These are phyloP conservation scores for Folsomia candida DNA, from an alignment of 2,888 invertebrate species.

Conservation along the genomic window DNA sequence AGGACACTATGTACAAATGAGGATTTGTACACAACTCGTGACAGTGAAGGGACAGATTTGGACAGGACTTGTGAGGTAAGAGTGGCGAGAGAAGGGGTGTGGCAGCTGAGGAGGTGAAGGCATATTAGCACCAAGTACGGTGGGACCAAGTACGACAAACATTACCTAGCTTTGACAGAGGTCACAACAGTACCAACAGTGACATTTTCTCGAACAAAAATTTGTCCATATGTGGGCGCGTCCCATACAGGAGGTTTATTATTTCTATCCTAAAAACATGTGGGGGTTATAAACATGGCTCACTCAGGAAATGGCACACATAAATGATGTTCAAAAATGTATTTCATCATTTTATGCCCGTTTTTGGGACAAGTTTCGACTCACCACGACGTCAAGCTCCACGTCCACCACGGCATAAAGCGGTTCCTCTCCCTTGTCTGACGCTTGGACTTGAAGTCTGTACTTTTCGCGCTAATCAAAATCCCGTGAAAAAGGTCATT, in stretches of 20 bases:
- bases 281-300: too few relatives aligned
- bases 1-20: too few relatives aligned
- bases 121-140: background rate
- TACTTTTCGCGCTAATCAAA: constrained; percentile 84
- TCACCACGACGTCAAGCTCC: constrained; percentile 96
- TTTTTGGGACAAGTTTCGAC: too few relatives aligned
- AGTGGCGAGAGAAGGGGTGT: constrained; percentile 52
- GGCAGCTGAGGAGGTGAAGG: constrained; percentile 28
- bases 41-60: too few relatives aligned
- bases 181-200: constrained; percentile 98
- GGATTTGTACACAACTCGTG: too few relatives aligned
- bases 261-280: too few relatives aligned
- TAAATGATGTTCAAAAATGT: constrained; percentile 18
- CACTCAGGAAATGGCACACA: too few relatives aligned
- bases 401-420: constrained; percentile 94
- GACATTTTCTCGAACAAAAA: constrained; percentile 97
- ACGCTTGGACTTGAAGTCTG: constrained; percentile 92
- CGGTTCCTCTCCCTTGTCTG: constrained; percentile 82
- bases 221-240: constrained; percentile 91
- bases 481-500: constrained; percentile 34
- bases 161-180: constrained; percentile 90
- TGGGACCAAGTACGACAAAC: constrained; percentile 14
- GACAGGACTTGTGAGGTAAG: constrained; percentile 16
- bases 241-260: constrained; percentile 98
- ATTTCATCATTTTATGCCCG: constrained; percentile 59